Evolutionary conservation across 2,888 invertebrate species (phyloP), one percentile per base, ranked within the genome.

Genomic region (Lacanobia wlatinum): DNA sequence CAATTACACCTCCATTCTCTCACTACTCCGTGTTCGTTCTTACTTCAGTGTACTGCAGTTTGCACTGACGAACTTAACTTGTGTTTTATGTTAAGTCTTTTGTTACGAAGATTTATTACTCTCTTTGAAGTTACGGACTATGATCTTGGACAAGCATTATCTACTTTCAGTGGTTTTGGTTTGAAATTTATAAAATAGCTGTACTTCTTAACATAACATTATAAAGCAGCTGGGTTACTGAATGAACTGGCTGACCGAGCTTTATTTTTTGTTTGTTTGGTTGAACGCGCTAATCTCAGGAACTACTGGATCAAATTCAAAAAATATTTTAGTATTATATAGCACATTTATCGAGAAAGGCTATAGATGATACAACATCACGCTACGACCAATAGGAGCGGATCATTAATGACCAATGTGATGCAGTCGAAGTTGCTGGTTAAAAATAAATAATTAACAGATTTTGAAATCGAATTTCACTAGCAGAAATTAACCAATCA

Each of bases 31-130:
- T 80, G 77, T 82, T 82, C 76, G 78, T 82, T 83, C 82, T 82
- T 86, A 56, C 78, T 75, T 60, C 56, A 61, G 55, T 78, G 74
- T 84, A 84, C 69, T 84, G 84, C 84, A 84, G 81, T 83, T 80
- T 84, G 79, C 86, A 85, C 82, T 87, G 84, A 83, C 84, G 73
- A 84, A 76, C 83, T 83, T 73, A 83, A 84, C 85, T 84, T 83
- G 76, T 81, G 79, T 84, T 84, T 84, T 84, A 84, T 72, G 83
- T 84, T 83, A 84, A 83, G 83, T 75, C 83, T 73, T 76, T 78
- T 80, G 84, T 84, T 84, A 83, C 83, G 60, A 81, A 83, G 84
- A 84, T 83, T 84, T 83, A 84, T 84, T 64, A 70, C 70, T 83
- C 76, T 69, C 80, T 80, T 84, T 84, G 80, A 84, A 83, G 83